Conservation (phyloP, 2,888 invertebrate genomes). For the Synanthedon formicaeformis region DNA sequence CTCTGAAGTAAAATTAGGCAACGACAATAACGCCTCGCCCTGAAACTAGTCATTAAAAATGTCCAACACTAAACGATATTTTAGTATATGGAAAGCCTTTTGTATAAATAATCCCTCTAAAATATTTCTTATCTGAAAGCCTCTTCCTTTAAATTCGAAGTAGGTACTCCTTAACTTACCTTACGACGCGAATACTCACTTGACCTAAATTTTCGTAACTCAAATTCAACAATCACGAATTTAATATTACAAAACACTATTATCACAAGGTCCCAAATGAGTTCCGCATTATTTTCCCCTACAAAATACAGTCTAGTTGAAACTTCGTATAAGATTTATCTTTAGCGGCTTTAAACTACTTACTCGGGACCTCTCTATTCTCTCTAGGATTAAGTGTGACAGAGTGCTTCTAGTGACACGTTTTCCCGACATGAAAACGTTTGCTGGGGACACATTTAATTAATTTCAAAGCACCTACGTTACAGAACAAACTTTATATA, state of each 20-base stretch:
- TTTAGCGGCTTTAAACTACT: constrained; percentile 6
- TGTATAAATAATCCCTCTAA: too few species aligned
- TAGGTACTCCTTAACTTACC: too few species aligned
- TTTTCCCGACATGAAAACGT: constrained; percentile 26
- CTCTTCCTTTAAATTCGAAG: too few species aligned
- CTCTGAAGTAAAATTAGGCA: too few species aligned
- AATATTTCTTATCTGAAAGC: too few species aligned
- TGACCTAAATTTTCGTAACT: too few species aligned
- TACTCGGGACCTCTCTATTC: constrained; percentile 18
- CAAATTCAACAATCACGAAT: too few species aligned
- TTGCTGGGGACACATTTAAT: constrained; percentile 35
- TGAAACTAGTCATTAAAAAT: too few species aligned
- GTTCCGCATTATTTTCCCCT: constrained; percentile 4
- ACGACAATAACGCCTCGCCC: too few species aligned
- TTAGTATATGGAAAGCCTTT: not conserved
- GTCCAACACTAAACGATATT: too few species aligned
- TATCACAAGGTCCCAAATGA: constrained; percentile 3
- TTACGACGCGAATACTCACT: too few species aligned
- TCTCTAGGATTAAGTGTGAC: constrained; percentile 33
- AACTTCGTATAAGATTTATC: constrained; percentile 7
- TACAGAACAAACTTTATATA: constrained; percentile 1
- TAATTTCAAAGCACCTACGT: constrained; percentile 36
- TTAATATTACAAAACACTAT: constrained; percentile 1
- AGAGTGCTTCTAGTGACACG: constrained; percentile 30
- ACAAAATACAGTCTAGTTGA: constrained; percentile 3